phyloP scores from a whole-genome alignment of 1,140 invertebrate genomes.

The Marisa cornuarietis region DNA sequence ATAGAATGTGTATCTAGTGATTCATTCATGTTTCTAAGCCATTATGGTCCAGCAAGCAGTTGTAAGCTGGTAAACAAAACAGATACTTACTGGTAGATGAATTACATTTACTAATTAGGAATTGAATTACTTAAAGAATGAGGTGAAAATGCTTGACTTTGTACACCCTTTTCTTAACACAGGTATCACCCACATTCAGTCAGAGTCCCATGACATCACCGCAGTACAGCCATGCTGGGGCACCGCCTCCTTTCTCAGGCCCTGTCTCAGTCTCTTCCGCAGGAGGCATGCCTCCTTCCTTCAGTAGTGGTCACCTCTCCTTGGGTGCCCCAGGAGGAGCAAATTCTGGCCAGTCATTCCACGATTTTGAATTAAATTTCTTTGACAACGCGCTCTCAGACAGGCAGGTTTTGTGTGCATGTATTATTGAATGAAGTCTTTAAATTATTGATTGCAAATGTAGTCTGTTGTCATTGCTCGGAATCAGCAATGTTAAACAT shows the following conservation, averaged over 20 bases:
- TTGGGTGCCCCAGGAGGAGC: not conserved
- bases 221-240: conserved; percentile 13
- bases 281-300: conserved; percentile 2
- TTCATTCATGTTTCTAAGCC: not conserved
- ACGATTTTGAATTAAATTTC: conserved; percentile 42
- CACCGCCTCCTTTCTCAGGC: conserved; percentile 10
- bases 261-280: not conserved
- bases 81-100: no score
- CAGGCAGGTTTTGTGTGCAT: not conserved
- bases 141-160: no score
- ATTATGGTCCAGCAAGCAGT: not conserved
- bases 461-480: no score
- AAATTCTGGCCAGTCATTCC: conserved; percentile 20
- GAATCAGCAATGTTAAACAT: no score
- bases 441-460: no score
- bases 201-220: conserved; percentile 27
- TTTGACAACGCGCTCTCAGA: conserved; percentile 27
- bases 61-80: not conserved
- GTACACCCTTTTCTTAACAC: not conserved
- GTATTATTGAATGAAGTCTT: no score
- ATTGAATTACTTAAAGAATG: no score
- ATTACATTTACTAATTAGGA: no score
- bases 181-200: conserved; percentile 52
- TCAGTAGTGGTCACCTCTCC: conserved; percentile 12
- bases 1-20: no score